These are phyloP conservation scores for Ophraella communa DNA, from an alignment of 2,888 invertebrate genomes.

Conservation along the genomic window DNA sequence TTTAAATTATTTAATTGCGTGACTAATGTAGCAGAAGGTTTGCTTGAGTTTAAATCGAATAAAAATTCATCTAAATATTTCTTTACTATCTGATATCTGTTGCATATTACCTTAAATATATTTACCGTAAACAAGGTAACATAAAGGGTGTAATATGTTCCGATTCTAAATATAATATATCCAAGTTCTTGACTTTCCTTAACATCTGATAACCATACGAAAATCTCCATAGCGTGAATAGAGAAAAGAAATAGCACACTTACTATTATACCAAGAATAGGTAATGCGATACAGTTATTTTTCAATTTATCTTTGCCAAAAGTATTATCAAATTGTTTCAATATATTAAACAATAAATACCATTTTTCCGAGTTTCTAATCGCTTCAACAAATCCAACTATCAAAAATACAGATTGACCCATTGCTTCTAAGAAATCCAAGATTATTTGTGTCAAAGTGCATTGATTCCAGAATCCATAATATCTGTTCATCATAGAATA, in stretches of 20 bases:
- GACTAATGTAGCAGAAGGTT: not conserved
- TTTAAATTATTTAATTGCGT: not conserved
- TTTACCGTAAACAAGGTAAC: not conserved
- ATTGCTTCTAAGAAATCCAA: conserved; percentile 4
- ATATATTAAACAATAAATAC: not conserved
- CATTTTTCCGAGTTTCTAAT: not conserved
- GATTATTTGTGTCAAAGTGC: not conserved
- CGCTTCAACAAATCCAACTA: not conserved
- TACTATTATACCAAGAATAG: not conserved
- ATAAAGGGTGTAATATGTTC: conserved; percentile 4
- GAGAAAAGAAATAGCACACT: not conserved
- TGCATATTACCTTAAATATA: not conserved
- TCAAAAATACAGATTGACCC: not conserved
- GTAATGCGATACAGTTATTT: not conserved
- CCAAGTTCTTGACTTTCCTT: not conserved
- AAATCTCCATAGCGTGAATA: not conserved
- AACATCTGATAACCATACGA: not conserved
- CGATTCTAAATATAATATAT: conserved; percentile 9
- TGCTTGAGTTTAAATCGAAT: not conserved
- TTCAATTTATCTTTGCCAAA: not conserved
- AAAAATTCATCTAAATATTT: not conserved
- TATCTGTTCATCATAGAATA: conserved; percentile 6
- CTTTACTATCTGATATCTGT: not conserved
- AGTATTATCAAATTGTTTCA: not conserved
- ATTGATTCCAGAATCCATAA: conserved; percentile 13